Percentiles rank a stretch among this genome's conserved stretches.
These are phyloP conservation scores for Pyralis farinalis DNA, from an alignment of 2,888 invertebrate genomes.

Conservation along the genomic window DNA sequence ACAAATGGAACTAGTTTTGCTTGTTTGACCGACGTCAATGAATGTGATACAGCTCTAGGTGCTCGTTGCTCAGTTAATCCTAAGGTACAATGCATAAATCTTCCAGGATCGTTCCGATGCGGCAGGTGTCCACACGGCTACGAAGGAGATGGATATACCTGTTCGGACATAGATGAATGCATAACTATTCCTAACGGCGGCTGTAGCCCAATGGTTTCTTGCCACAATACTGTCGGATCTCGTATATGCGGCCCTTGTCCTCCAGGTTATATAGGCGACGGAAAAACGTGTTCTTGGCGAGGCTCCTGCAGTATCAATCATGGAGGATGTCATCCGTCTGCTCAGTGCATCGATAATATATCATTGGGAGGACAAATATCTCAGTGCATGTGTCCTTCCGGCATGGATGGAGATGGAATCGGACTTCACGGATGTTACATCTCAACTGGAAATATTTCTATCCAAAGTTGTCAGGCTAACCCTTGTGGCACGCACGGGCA, in stretches of 20 bases:
- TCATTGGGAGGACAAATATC: slow-evolving; percentile 82
- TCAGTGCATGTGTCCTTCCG: slow-evolving; percentile 89
- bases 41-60: slow-evolving; percentile 85
- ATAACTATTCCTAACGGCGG: slow-evolving; percentile 91
- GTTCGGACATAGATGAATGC: slow-evolving; percentile 96
- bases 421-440: slow-evolving; percentile 88
- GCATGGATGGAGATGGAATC: slow-evolving; percentile 89
- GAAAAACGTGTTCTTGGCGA: slow-evolving; percentile 85
- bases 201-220: slow-evolving; percentile 92
- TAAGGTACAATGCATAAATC: slow-evolving; percentile 91
- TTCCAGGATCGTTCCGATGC: slow-evolving; percentile 94
- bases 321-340: slow-evolving; percentile 92
- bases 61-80: slow-evolving; percentile 91
- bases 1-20: slow-evolving; percentile 84
- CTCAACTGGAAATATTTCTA: slow-evolving; percentile 36
- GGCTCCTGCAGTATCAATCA: slow-evolving; percentile 87
- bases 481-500: slow-evolving; percentile 81
- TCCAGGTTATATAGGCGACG: slow-evolving; percentile 92
- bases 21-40: slow-evolving; percentile 93
- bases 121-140: slow-evolving; percentile 93
- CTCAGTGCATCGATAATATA: slow-evolving; percentile 87
- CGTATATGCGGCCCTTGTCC: slow-evolving; percentile 94
- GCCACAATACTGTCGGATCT: slow-evolving; percentile 94
- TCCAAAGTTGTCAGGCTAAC: slow-evolving; percentile 56
- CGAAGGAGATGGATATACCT: slow-evolving; percentile 92